Evolutionary conservation across 2,888 invertebrate species (phyloP).

Genomic region (Drosophila subquinaria): DNA sequence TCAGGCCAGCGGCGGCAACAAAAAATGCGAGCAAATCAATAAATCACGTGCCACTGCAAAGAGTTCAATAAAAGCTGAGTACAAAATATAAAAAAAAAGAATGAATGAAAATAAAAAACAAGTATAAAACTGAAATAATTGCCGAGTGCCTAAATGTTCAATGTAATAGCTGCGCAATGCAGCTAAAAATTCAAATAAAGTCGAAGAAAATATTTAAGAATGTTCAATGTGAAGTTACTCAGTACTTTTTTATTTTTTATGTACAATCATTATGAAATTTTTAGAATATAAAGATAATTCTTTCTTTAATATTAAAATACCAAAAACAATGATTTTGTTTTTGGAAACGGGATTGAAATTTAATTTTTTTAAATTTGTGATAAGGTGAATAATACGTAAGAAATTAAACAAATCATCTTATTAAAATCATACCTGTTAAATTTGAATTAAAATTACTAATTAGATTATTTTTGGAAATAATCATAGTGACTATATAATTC

Average conservation of each 20-base stretch:
- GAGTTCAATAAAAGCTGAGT: conserved; percentile 50
- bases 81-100: not conserved
- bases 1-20: conserved; percentile 33
- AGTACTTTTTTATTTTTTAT: no score
- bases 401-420: no score
- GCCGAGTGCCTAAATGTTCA: conserved; percentile 54
- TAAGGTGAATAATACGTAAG: not conserved
- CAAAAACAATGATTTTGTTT: not conserved
- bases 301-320: not conserved
- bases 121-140: conserved; percentile 26
- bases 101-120: not conserved
- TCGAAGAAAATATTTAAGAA: not conserved
- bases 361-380: not conserved
- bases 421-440: no score
- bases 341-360: not conserved
- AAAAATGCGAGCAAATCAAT: conserved; percentile 66
- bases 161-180: conserved; percentile 60
- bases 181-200: conserved; percentile 33
- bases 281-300: not conserved
- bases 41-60: conserved; percentile 71
- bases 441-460: no score
- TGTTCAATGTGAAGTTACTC: not conserved
- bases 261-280: not conserved
- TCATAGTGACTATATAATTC: no score
- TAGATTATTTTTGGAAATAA: no score